Evolutionary conservation across 30 jellyfish, hydroid and myxozoan genomes (phyloP), one percentile per base, ranked within the genome.

Genomic region (Hydractinia echinata): DNA sequence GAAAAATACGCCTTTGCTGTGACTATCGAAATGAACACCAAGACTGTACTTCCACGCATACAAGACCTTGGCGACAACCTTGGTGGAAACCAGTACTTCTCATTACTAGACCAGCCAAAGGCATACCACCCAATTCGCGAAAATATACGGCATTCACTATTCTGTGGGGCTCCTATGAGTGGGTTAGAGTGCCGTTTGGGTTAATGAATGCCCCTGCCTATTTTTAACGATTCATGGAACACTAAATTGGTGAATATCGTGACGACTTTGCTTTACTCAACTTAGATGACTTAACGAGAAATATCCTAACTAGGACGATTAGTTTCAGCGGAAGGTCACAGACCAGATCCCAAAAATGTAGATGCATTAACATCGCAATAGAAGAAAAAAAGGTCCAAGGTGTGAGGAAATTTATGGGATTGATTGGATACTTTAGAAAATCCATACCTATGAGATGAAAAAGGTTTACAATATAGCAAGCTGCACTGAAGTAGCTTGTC

Each of bases 91-190:
- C 61, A 54, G 54, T 81, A 84, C 85, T 79, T 79, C 55, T 10
- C 85, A n/a, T 49, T 79, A 14, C 66, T 79, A 13, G 87, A 62
- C 52, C 87, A 67, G 64, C 4, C 84, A 14, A 52, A 54, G 55
- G 89, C 89, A 60, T 81, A 81, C 77, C 87, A 81, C 71, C 61
- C 55, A 87, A 83, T 39, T 77, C 85, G 3, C 84, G 84, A 15
- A 16, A 76, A n/a, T 16, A 49, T 14, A 76, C 89, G 4, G 91
- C 77, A 8, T 73, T 76, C 58, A 58, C 54, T 16, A 83, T 92
- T 49, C 91, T 92, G 39, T 76, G 82, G 90, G 92, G 71, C 44
- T 84, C 76, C 83, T 83, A 48, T 55, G 77, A 80, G 53, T 58
- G 69, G 69, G 18, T 58, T 58, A 16, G 69, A 16, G 80, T n/a